Conservation (phyloP, 2,113 vertebrate species). For the Poicephalus gulielmi region DNA sequence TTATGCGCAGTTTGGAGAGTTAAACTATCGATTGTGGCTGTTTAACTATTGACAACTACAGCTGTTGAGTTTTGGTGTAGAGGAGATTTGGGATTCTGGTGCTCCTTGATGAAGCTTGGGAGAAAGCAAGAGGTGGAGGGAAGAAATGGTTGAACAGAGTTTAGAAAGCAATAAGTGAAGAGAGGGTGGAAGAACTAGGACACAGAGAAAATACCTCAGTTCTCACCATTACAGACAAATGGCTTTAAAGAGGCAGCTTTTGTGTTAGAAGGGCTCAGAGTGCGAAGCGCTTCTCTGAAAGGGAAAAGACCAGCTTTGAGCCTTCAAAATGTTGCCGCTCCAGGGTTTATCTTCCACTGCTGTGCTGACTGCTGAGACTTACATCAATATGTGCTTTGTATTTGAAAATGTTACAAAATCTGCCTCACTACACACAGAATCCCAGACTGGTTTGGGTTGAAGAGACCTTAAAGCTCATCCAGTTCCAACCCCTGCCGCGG, state of each 20-base stretch:
- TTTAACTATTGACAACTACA: neutral
- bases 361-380: neutral
- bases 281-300: neutral
- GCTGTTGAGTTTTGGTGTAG: neutral
- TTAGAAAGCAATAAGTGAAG: neutral
- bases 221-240: neutral
- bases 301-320: neutral
- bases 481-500: accelerated
- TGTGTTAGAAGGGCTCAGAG: neutral
- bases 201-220: neutral
- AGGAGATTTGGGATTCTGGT: neutral
- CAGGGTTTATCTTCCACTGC: neutral
- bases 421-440: neutral
- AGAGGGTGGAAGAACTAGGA: neutral
- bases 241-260: neutral
- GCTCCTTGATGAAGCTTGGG: neutral
- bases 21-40: neutral
- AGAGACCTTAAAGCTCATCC: neutral
- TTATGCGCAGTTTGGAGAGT: neutral
- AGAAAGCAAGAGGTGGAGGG: neutral
- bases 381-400: neutral
- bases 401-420: neutral
- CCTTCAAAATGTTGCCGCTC: neutral
- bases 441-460: neutral
- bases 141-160: neutral